These are phyloP conservation scores for Muscicapa striata DNA, from an alignment of 2,797 vertebrate genomes.

Conservation along the genomic window DNA sequence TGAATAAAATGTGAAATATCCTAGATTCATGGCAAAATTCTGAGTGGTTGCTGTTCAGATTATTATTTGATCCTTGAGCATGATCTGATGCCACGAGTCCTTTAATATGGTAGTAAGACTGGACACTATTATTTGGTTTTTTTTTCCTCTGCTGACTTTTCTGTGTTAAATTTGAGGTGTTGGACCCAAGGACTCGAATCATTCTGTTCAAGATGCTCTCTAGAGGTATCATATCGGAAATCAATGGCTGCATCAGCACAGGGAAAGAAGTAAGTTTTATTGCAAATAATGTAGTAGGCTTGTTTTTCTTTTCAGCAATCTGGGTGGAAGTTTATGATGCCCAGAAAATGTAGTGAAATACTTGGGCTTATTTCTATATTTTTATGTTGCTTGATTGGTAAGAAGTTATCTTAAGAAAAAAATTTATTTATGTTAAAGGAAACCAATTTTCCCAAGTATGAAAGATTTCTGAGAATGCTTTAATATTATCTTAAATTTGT, in stretches of 20 bases:
- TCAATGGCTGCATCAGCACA: slow-evolving; percentile 96
- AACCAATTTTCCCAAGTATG: not conserved
- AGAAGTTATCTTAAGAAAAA: not conserved
- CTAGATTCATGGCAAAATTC: not conserved
- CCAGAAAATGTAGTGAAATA: not conserved
- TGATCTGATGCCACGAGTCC: not conserved
- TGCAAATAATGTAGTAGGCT: not conserved
- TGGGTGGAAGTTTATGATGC: not conserved
- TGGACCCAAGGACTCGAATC: slow-evolving; percentile 95
- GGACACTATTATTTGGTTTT: not conserved
- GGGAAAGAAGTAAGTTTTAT: slow-evolving; percentile 87
- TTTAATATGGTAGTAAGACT: not conserved
- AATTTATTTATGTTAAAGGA: not conserved
- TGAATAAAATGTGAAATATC: not conserved
- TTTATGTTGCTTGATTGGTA: not conserved
- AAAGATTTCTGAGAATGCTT: not conserved
- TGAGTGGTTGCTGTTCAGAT: not conserved
- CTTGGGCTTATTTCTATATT: not conserved
- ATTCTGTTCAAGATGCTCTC: slow-evolving; percentile 97
- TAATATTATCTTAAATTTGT: not conserved
- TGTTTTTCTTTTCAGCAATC: not conserved
- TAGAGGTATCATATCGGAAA: slow-evolving; percentile 88
- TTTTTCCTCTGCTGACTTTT: not conserved
- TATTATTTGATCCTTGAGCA: not conserved
- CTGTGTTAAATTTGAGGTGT: slow-evolving; percentile 78